phyloP scores from a whole-genome alignment of 2,113 vertebrate species.

The Prietella phreatophila region DNA sequence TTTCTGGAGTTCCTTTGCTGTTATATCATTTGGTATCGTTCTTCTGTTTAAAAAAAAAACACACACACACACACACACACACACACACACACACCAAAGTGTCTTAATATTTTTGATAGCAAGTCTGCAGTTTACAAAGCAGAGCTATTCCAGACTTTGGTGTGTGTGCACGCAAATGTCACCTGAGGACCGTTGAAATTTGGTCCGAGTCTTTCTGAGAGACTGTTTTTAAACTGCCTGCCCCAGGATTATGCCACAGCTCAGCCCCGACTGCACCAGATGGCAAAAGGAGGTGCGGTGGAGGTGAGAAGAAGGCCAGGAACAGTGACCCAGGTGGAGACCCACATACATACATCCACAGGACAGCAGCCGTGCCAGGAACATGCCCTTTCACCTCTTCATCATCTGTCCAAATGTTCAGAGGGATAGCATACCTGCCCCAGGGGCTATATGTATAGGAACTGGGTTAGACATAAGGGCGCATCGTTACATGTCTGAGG shows the following conservation, averaged over 20 bases:
- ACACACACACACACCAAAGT: not conserved
- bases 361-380: conserved; percentile 39
- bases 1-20: not conserved
- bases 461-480: conserved; percentile 1
- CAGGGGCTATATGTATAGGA: conserved; percentile 20
- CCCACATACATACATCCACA: conserved; percentile 39
- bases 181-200: conserved; percentile 24
- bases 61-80: too few species aligned
- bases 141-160: conserved; percentile 20
- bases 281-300: conserved; percentile 43
- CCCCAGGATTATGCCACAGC: conserved; percentile 18
- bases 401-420: conserved; percentile 50
- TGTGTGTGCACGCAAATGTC: conserved; percentile 31
- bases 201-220: conserved; percentile 32
- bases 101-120: not conserved
- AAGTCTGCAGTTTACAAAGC: not conserved
- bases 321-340: conserved; percentile 55
- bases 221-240: conserved; percentile 18
- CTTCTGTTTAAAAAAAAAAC: not conserved
- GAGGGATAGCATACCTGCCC: conserved; percentile 25
- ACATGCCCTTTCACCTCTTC: conserved; percentile 28
- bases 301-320: conserved; percentile 40
- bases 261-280: conserved; percentile 46
- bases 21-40: conserved; percentile 3
- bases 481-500: conserved; percentile 13